Percentiles rank a stretch among this genome's conserved stretches.
phyloP scores from a whole-genome alignment of 2,113 vertebrate genomes.

The Calyptomena viridis region DNA sequence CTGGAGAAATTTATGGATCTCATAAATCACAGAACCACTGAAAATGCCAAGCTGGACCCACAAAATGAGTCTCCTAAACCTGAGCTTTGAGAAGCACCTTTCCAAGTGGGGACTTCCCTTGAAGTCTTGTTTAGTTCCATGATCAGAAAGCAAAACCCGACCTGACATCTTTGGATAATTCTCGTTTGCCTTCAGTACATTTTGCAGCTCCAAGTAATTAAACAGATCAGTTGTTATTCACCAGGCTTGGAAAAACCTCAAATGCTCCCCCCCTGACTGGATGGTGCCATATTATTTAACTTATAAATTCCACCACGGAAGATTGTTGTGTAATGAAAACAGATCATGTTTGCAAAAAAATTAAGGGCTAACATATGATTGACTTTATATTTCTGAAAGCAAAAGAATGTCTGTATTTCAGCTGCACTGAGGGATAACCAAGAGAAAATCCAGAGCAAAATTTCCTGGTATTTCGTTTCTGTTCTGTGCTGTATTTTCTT shows the following conservation, averaged over 20 bases:
- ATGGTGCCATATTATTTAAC: background rate
- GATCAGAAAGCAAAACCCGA: background rate
- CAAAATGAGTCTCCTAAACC: background rate
- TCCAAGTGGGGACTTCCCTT: background rate
- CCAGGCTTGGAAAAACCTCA: background rate
- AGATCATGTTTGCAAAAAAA: background rate
- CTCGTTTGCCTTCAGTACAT: background rate
- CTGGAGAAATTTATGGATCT: rapidly evolving
- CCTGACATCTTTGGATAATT: background rate
- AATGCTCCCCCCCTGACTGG: background rate
- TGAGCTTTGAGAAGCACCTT: background rate
- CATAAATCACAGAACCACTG: background rate
- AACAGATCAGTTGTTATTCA: background rate
- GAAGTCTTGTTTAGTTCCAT: background rate
- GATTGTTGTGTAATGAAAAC: background rate
- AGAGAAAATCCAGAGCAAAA: background rate
- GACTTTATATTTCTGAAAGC: background rate
- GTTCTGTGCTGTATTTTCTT: background rate
- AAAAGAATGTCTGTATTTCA: background rate
- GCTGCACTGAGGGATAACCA: background rate
- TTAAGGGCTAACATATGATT: background rate
- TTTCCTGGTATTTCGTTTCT: background rate
- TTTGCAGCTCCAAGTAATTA: background rate
- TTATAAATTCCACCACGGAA: background rate
- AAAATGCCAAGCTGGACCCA: no score